These are phyloP conservation scores for Micropoecilia bifurca DNA, from an alignment of 2,797 vertebrate genomes.

Conservation along the genomic window DNA sequence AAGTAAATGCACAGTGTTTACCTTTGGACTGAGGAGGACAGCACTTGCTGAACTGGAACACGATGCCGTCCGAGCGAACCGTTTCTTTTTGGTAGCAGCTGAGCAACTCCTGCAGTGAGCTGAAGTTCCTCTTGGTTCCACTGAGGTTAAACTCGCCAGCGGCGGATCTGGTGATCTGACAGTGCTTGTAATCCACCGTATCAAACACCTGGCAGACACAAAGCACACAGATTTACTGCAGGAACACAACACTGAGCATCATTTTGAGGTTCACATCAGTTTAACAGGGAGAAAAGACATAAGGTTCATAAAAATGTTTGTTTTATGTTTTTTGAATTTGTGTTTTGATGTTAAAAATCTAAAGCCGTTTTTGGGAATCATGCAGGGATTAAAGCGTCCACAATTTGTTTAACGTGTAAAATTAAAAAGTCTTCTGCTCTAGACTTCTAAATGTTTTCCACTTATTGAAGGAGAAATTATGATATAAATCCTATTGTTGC, in stretches of 20 bases:
- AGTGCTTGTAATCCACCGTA: slow-evolving; percentile 91
- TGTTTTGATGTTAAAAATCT: not conserved
- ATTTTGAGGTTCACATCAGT: not conserved
- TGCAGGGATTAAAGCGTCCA: not conserved
- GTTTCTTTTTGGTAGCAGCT: slow-evolving; percentile 97
- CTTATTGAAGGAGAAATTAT: not conserved
- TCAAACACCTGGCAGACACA: slow-evolving; percentile 71
- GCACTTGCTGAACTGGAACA: slow-evolving; percentile 95
- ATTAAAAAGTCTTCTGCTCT: not conserved
- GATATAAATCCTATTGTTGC: not conserved
- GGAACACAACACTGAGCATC: not conserved
- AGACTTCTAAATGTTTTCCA: not conserved
- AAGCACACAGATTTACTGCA: not conserved
- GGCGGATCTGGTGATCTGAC: slow-evolving; percentile 90
- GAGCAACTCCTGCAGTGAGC: slow-evolving; percentile 90
- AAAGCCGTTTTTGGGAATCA: not conserved
- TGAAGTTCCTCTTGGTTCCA: slow-evolving; percentile 93
- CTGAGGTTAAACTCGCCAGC: slow-evolving; percentile 90
- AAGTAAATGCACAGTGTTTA: slow-evolving; percentile 14
- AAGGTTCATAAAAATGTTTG: not conserved
- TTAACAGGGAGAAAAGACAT: not conserved
- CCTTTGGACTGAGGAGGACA: slow-evolving; percentile 96
- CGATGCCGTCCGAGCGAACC: slow-evolving; percentile 91
- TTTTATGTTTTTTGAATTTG: not conserved
- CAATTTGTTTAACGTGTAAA: not conserved